Base-by-base conservation (phyloP, 2,888 invertebrate genomes). In the Chymomyza caudatula region DNA sequence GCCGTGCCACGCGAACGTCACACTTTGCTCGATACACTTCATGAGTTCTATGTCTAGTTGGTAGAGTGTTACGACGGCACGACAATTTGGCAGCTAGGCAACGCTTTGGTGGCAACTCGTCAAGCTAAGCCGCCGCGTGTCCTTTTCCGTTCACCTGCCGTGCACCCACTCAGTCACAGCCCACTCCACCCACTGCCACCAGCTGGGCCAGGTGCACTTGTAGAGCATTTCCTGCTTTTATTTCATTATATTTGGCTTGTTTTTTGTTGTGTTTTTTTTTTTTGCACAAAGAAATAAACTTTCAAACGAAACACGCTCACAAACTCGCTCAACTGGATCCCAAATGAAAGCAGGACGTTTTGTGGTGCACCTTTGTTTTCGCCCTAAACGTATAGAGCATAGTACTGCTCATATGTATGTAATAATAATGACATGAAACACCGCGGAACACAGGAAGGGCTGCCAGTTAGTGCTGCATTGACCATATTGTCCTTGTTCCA, bases 291-390 rank as follows among this genome's bases (percentile, higher is more conserved):
- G 29, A 37, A 37, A 37, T 37, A 37, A 37, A 37, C 29, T 37
- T 37, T 37, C 51, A 51, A 51, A 17, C 20, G 20, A 20, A 20
- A 51, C 51, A 51, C 81, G 81, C 84, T 84, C 70, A 62, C 84
- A 73, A 75, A 69, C 73, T 84, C 84, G 81, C 81, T 81, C 84
- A 81, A 81, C 81, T 84, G 81, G 66, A 81, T 81, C 84, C 78
- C 44, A 47, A 25, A 44, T 22, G 22, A 4, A 37, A 19, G 3
- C 29, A 55, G 19, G 55, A 37, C 29, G 43, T 13, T 19, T 43
- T 17, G 42, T n/a, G 43, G 22, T 22, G 37, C 37, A 43, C 42
- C 42, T 56, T 43, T 56, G 37, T 17, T 8, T 20, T 22, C 20
- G 20, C 51, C 47, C 47, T 25, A 6, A 20, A 57, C n/a, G n/a